These are phyloP conservation scores for Lasioglossum oenotherae DNA, from an alignment of 2,888 invertebrate species.

Conservation along the genomic window DNA sequence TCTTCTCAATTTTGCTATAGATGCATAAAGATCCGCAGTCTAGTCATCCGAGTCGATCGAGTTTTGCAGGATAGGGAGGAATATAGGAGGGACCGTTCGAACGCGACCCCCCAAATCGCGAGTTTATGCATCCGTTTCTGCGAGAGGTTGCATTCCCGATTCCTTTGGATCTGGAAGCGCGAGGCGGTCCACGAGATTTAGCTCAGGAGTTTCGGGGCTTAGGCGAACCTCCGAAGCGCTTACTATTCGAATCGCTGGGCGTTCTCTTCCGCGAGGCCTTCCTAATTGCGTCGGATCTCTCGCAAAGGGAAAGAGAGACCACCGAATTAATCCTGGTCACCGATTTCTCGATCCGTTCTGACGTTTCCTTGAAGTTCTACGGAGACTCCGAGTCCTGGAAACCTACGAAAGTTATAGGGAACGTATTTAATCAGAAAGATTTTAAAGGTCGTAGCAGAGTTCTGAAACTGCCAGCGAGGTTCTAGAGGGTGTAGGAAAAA, in stretches of 20 bases:
- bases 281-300: background rate
- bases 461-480: too few relatives aligned
- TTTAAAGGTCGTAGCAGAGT: too few relatives aligned
- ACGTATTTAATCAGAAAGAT: too few relatives aligned
- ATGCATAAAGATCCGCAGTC: too few relatives aligned
- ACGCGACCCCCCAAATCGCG: background rate
- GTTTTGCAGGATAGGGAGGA: background rate
- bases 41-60: background rate
- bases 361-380: background rate
- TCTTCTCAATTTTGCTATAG: too few relatives aligned
- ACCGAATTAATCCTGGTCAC: background rate
- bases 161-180: background rate
- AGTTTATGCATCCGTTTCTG: conserved; percentile 6
- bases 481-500: too few relatives aligned
- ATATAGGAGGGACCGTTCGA: background rate
- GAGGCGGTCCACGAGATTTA: background rate
- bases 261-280: background rate
- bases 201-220: background rate
- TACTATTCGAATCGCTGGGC: background rate
- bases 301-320: background rate
- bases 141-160: background rate
- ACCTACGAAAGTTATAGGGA: too few relatives aligned
- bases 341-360: background rate
- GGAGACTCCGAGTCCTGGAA: background rate
- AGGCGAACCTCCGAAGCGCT: background rate